phyloP scores from a whole-genome alignment of 2,888 invertebrate genomes.

The Halocaridina rubra region DNA sequence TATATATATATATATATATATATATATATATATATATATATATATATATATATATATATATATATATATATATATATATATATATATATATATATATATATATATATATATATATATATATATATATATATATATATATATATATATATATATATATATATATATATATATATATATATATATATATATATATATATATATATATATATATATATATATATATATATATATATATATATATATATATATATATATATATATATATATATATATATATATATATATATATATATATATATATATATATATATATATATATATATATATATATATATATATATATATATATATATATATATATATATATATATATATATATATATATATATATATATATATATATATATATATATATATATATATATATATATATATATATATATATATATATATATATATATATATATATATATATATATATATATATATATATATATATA shows the following conservation, averaged over 20 bases:
- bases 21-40: background rate
- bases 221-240: background rate
- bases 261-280: background rate
- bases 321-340: background rate
- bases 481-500: background rate
- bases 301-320: background rate
- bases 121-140: background rate
- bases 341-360: background rate
- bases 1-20: background rate
- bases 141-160: background rate
- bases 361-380: background rate
- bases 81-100: background rate
- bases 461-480: background rate
- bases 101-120: background rate
- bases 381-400: background rate
- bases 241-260: background rate
- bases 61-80: background rate
- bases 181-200: background rate
- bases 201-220: background rate
- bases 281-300: background rate
- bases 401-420: background rate
- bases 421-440: background rate
- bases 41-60: background rate
- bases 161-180: background rate
- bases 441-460: background rate